Evolutionary conservation across 2,888 invertebrate species (phyloP).

Genomic region (Bhutanitis thaidina): DNA sequence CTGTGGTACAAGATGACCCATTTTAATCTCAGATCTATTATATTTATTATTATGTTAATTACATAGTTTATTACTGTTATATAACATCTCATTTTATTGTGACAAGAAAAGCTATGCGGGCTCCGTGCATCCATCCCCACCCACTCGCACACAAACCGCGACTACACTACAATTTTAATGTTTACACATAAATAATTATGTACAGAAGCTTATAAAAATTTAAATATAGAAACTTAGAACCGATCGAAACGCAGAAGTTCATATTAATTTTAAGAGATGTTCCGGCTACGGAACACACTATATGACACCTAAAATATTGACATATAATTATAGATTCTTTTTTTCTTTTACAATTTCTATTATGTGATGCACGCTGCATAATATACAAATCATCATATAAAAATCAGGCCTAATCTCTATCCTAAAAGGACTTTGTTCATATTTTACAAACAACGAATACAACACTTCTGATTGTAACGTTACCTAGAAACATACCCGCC

Average conservation of each 20-base stretch:
- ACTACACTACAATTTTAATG: slow-evolving; percentile 42
- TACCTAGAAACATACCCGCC: not conserved
- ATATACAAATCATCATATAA: slow-evolving; percentile 14
- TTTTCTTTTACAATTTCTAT: not conserved
- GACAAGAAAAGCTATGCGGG: slow-evolving; percentile 23
- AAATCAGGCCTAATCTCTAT: slow-evolving; percentile 12
- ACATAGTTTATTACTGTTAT: slow-evolving; percentile 5
- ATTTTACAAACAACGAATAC: slow-evolving; percentile 7
- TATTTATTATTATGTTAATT: slow-evolving; percentile 10
- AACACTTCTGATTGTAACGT: not conserved
- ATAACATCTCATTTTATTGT: slow-evolving; percentile 14
- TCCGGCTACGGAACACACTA: not conserved
- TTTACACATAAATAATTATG: slow-evolving; percentile 32
- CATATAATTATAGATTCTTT: not conserved
- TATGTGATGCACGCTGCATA: slow-evolving; percentile 2
- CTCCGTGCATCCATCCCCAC: slow-evolving; percentile 35
- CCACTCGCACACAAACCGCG: slow-evolving; percentile 31
- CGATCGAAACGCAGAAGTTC: slow-evolving; percentile 16
- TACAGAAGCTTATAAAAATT: slow-evolving; percentile 27
- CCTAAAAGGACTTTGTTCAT: slow-evolving; percentile 1
- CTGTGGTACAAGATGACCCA: not conserved
- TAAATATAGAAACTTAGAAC: slow-evolving; percentile 32
- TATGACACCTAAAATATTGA: not conserved
- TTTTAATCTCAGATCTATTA: slow-evolving; percentile 12
- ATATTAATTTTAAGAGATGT: not conserved